Conservation (phyloP, 1,140 invertebrate species). For the Mylabris phalerata region DNA sequence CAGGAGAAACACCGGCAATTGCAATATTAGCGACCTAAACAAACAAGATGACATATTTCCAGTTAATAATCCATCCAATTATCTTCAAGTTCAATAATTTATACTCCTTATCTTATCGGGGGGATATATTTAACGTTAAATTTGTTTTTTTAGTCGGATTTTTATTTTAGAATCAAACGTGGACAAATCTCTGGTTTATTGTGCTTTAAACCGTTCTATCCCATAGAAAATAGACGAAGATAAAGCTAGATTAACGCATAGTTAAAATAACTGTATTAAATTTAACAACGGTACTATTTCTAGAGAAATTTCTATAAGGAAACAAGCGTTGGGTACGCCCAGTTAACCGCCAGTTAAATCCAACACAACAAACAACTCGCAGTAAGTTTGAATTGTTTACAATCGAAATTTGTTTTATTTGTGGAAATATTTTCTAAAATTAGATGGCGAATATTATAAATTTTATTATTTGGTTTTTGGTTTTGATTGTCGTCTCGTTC, state of each 20-base stretch:
- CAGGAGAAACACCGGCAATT: too few relatives aligned
- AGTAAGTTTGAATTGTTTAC: background rate
- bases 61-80: too few relatives aligned
- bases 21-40: too few relatives aligned
- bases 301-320: background rate
- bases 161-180: too few relatives aligned
- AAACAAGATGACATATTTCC: too few relatives aligned
- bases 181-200: too few relatives aligned
- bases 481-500: slow-evolving; percentile 68
- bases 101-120: too few relatives aligned
- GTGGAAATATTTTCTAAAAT: background rate
- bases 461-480: slow-evolving; percentile 69
- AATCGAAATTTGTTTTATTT: background rate
- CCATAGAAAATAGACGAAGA: background rate
- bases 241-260: slow-evolving; percentile 8
- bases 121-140: too few relatives aligned
- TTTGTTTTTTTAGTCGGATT: too few relatives aligned
- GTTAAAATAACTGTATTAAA: background rate
- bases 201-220: too few relatives aligned
- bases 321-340: slow-evolving; percentile 5
- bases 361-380: background rate
- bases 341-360: background rate
- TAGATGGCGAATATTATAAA: slow-evolving; percentile 52
- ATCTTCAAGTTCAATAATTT: too few relatives aligned
- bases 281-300: slow-evolving; percentile 4